Evolutionary conservation across 2,888 invertebrate species (phyloP), one percentile per base, ranked within the genome.

Genomic region (Heliothis peltigera): DNA sequence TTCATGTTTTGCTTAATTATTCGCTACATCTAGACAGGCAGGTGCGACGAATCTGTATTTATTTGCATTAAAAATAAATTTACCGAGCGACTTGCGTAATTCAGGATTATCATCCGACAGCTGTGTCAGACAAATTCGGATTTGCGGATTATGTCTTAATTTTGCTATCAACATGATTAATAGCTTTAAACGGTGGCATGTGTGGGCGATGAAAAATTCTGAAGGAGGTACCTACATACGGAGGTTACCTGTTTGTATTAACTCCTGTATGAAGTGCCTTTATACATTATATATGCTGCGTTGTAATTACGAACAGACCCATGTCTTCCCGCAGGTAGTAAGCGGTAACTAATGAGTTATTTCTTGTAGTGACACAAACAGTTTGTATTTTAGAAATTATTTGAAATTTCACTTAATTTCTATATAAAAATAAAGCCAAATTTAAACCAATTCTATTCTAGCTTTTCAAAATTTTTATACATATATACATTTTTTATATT

Each of bases 31-130:
- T 87, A 91, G 91, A 89, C 90, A 84, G 89, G 88, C 92, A 92
- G 93, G 92, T 93, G 93, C 91, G 91, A 92, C 89, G 89, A 92
- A 90, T 89, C 92, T 92, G 92, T 93, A 93, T 92, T 93, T 92
- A 92, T 93, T 93, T 93, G 92, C 92, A 93, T 93, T 91, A 92
- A 92, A 93, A 93, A 92, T 92, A 92, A 89, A 92, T 92, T 93
- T 87, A 84, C 86, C 84, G 82, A 84, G 89, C 87, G 90, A 91
- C 90, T 90, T 87, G 87, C 89, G 88, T 91, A 90, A 90, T 91
- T 90, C 88, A 85, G 90, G 91, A 91, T 93, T 93, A 92, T 90
- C 86, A 89, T 87, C 84, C 90, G 88, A 88, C 93, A 93, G 91
- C 91, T 92, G 93, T 79, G 92, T 86, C 87, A 87, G 89, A 89